These are phyloP conservation scores for Dryadula phaetusa DNA, from an alignment of 2,888 invertebrate genomes.

Conservation along the genomic window DNA sequence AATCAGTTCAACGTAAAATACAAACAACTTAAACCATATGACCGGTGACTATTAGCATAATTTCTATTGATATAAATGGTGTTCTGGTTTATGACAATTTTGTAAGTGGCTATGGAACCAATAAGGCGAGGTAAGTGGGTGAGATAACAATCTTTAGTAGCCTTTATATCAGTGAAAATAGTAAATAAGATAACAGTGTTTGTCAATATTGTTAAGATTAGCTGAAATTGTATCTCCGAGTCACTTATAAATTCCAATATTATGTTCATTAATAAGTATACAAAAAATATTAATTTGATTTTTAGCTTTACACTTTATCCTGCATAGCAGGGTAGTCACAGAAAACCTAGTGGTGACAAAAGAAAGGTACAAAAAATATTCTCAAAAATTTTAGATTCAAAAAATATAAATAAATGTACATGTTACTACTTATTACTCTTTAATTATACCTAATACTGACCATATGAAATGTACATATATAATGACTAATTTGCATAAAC, in stretches of 20 bases:
- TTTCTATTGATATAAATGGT: slow-evolving; percentile 1
- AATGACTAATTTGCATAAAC: too few relatives aligned
- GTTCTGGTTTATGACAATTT: slow-evolving; percentile 7
- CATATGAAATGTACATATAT: too few relatives aligned
- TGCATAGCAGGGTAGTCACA: too few relatives aligned
- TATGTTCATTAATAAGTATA: neutral
- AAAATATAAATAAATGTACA: too few relatives aligned
- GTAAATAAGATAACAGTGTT: slow-evolving; percentile 11
- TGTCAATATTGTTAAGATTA: slow-evolving; percentile 18
- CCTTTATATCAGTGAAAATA: slow-evolving; percentile 17
- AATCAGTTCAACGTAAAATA: neutral
- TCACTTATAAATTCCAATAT: neutral
- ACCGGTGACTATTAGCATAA: neutral
- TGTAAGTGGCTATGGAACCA: slow-evolving; percentile 4
- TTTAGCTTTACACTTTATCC: too few relatives aligned
- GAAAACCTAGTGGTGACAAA: too few relatives aligned
- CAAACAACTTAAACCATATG: neutral
- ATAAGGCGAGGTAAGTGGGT: slow-evolving; percentile 9
- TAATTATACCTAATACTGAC: too few relatives aligned
- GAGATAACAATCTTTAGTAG: slow-evolving; percentile 19
- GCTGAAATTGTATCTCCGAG: neutral
- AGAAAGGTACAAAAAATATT: too few relatives aligned
- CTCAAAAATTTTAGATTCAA: too few relatives aligned
- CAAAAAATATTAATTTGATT: neutral
- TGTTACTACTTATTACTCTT: too few relatives aligned